phyloP scores from a whole-genome alignment of 2,113 vertebrate species.

The Alligator mississippiensis region DNA sequence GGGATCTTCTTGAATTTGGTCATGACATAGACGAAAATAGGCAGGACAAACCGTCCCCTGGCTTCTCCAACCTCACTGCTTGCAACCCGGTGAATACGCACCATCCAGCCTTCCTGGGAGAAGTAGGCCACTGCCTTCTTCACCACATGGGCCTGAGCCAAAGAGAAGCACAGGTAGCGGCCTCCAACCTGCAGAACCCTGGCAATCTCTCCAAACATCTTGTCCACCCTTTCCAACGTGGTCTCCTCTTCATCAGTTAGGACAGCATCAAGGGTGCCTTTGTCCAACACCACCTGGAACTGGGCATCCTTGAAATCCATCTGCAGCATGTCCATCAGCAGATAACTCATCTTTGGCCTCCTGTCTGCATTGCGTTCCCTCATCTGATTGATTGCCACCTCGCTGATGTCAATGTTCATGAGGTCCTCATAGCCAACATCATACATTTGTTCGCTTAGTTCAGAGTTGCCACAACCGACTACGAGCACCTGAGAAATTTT shows the following conservation, averaged over 20 bases:
- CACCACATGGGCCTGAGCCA: constrained; percentile 92
- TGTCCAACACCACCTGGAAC: constrained; percentile 93
- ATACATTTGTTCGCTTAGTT: constrained; percentile 94
- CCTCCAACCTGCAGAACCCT: constrained; percentile 90
- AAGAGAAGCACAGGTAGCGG: constrained; percentile 93
- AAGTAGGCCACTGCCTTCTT: constrained; percentile 89
- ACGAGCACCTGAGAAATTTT: constrained; percentile 88
- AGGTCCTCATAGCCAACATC: constrained; percentile 90
- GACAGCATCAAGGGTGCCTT: constrained; percentile 94
- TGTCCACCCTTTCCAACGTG: constrained; percentile 81
- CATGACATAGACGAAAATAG: constrained; percentile 91
- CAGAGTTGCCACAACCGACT: constrained; percentile 97
- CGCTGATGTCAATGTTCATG: constrained; percentile 92
- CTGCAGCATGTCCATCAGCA: constrained; percentile 89
- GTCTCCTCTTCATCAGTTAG: constrained; percentile 77
- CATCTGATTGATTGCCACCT: constrained; percentile 90
- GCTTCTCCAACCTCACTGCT: constrained; percentile 56
- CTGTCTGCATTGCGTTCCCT: constrained; percentile 82
- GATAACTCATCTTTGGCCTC: constrained; percentile 87
- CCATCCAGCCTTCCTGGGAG: constrained; percentile 88
- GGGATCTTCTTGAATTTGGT: constrained; percentile 89
- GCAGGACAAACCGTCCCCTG: constrained; percentile 84
- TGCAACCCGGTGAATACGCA: constrained; percentile 90
- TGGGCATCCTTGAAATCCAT: constrained; percentile 86
- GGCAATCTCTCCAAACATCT: constrained; percentile 90